Evolutionary conservation across 2,888 invertebrate species (phyloP).

Genomic region (Argyresthia albistria): DNA sequence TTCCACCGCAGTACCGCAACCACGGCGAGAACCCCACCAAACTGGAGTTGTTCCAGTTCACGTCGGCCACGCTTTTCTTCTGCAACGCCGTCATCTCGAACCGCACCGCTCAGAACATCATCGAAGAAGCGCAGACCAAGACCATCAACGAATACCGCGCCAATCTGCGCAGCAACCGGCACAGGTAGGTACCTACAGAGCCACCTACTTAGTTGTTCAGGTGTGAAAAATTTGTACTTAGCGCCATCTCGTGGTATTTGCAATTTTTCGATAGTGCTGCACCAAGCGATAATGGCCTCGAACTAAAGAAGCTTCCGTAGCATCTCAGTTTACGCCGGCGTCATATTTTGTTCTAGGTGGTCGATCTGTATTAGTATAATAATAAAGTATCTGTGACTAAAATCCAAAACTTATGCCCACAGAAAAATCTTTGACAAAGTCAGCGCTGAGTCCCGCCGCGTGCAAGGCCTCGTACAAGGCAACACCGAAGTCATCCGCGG

Average conservation of each 20-base stretch:
- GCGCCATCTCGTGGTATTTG: too few relatives aligned
- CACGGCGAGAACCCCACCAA: constrained; percentile 53
- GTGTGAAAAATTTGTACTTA: too few relatives aligned
- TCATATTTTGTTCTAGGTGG: too few relatives aligned
- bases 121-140: constrained; percentile 67
- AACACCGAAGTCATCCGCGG: constrained; percentile 70
- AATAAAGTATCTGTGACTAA: too few relatives aligned
- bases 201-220: too few relatives aligned
- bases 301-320: too few relatives aligned
- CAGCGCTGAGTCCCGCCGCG: constrained; percentile 63
- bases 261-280: too few relatives aligned
- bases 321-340: too few relatives aligned
- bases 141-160: constrained; percentile 63
- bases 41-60: constrained; percentile 62
- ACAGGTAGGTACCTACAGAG: constrained; percentile 42
- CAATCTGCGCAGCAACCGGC: constrained; percentile 66
- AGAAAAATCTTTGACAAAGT: constrained; percentile 74
- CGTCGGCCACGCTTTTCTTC: constrained; percentile 59
- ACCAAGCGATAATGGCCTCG: too few relatives aligned
- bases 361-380: too few relatives aligned
- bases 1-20: constrained; percentile 38
- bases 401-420: constrained; percentile 6
- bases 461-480: constrained; percentile 57
- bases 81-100: constrained; percentile 57
- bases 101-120: constrained; percentile 55